Evolutionary conservation across 2,888 invertebrate genomes (phyloP), one percentile per base, ranked within the genome.

Genomic region (Apotomis capreana): DNA sequence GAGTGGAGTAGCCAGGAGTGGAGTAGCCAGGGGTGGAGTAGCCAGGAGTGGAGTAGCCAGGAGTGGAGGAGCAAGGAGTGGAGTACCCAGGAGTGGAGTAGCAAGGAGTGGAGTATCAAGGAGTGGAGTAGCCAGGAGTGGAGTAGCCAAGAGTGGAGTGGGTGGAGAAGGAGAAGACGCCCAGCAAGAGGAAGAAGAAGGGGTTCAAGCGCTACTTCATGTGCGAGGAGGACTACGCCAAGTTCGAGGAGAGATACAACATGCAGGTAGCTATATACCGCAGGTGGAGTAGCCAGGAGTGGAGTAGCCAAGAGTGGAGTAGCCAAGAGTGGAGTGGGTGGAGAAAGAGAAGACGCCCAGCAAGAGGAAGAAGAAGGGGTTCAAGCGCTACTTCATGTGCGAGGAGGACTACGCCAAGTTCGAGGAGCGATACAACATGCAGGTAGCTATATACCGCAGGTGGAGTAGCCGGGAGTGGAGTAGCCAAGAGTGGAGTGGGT

Each of bases 341-440:
- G 70, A 60, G 4, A 72, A 54, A n/a, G 63, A 63, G 52, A 72
- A 63, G 40, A 5, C 62, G 0, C 44, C 62, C 0, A 40, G 15
- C 46, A 68, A 61, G 54, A 13, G 71, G 5, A 72, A 68, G 12
- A 72, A 72, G 58, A 72, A 72, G 26, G 71, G 71, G 0, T 72
- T 72, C 58, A 72, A 72, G 52, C 37, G 71, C 12, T 72, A 72
- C n/a, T 72, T 72, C 37, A 72, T 72, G 71, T 72, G 71, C 0
- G 71, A 72, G 3, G 71, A 72, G 15, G 71, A 72, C 5, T 72
- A 72, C 6, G 62, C 62, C 44, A 68, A 72, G 58, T 72, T 72
- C 10, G 71, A 72, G 13, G 71, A 72, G 68, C 26, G 71, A 36
- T 72, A 72, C 13, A 72, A 72, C 52, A 72, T 72, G 44, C 58